phyloP scores from a whole-genome alignment of 2,888 invertebrate genomes.

The Hesperia comma region DNA sequence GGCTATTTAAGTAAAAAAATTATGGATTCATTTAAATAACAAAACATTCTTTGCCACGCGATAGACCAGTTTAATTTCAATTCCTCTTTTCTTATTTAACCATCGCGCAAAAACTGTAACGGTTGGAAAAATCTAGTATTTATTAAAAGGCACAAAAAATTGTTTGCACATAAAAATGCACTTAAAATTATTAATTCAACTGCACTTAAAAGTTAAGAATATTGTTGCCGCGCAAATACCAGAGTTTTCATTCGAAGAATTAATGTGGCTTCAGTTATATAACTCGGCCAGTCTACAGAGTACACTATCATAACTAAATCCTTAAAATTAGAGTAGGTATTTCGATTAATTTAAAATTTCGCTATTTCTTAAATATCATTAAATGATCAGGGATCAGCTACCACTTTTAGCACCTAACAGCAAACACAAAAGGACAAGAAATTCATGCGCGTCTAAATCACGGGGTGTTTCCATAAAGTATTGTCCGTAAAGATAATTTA shows the following conservation, averaged over 20 bases:
- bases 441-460: too few species aligned
- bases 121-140: background rate
- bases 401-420: too few species aligned
- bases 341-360: too few species aligned
- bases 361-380: too few species aligned
- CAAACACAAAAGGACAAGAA: too few species aligned
- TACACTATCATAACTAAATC: background rate
- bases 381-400: too few species aligned
- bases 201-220: slow-evolving; percentile 15
- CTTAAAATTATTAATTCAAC: slow-evolving; percentile 13
- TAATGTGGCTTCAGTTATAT: slow-evolving; percentile 4
- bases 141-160: background rate
- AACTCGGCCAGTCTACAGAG: background rate
- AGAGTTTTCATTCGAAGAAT: slow-evolving; percentile 2
- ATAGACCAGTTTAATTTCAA: background rate
- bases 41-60: too few species aligned
- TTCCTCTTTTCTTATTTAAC: background rate
- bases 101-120: background rate
- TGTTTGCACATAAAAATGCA: slow-evolving; percentile 6
- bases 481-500: too few species aligned
- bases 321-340: background rate
- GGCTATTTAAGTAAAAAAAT: too few species aligned
- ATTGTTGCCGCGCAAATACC: slow-evolving; percentile 5
- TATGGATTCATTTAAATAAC: too few species aligned
- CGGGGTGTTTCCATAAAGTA: too few species aligned